Percentiles rank a stretch among this genome's conserved stretches.
phyloP scores from a whole-genome alignment of 1,140 invertebrate species.

The Branchinecta lynchi region DNA sequence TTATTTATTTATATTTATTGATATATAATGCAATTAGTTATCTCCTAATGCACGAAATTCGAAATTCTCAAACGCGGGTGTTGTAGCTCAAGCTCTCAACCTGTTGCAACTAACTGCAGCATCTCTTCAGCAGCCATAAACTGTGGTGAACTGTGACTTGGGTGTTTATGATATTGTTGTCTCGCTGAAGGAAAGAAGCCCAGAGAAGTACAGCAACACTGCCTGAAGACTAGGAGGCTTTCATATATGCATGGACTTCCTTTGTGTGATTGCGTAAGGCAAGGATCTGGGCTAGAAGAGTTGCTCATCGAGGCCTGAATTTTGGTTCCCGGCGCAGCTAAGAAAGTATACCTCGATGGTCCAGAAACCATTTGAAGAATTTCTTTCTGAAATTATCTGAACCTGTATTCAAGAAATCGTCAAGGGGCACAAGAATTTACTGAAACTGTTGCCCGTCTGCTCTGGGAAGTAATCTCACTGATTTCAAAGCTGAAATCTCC shows the following conservation, averaged over 20 bases:
- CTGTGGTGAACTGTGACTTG: conserved; percentile 5
- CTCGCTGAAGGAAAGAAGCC: conserved; percentile 1
- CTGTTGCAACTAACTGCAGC: background rate
- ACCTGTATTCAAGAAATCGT: too few relatives aligned
- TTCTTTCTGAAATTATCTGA: too few relatives aligned
- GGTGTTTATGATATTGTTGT: background rate
- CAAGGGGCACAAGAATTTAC: too few relatives aligned
- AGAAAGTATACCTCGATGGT: too few relatives aligned
- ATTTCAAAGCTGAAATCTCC: too few relatives aligned
- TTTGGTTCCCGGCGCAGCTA: conserved; percentile 1
- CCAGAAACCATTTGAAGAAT: too few relatives aligned
- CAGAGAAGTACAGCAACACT: conserved; percentile 1
- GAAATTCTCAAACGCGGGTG: background rate
- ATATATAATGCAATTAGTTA: too few relatives aligned
- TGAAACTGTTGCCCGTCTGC: too few relatives aligned
- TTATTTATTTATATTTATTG: too few relatives aligned
- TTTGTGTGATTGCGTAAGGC: background rate
- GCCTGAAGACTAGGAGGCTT: background rate
- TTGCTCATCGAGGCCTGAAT: background rate
- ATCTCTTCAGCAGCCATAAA: background rate
- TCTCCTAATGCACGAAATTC: too few relatives aligned
- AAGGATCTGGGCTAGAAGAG: background rate
- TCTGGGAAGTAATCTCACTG: too few relatives aligned
- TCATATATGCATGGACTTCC: conserved; percentile 1
- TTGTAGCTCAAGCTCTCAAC: background rate